Base-by-base conservation (phyloP, 2,113 vertebrate genomes). In the Atlantisia rogersi region DNA sequence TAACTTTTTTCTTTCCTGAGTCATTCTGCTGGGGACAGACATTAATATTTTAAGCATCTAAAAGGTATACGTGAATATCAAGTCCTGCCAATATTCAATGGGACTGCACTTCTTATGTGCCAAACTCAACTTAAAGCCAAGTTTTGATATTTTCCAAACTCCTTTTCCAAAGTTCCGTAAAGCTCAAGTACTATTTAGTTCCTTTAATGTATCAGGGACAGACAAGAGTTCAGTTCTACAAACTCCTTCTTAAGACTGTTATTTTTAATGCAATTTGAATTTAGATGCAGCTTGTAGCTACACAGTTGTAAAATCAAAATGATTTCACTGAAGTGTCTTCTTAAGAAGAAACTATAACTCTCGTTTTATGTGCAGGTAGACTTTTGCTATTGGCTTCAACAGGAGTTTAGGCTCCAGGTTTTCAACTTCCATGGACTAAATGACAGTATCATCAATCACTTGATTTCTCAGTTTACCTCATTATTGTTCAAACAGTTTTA, bases 401-500 rank as follows among this genome's bases (percentile, higher is more conserved):
- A 74, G 32, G 22, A 88, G 19, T 74, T 81, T 78, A 81, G 19
- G n/a, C 7, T 88, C 26, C 65, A 64, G 18, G 10, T 63, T 92
- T 95, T 75, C 73, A 89, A 48, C 62, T 88, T 94, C 28, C 22
- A 12, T 18, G 25, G 90, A 89, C 29, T 79, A 92, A 83, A 78
- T 77, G 46, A 74, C 44, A 48, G 24, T 32, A 95, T 83, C 63
- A 70, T 78, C 73, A 75, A 78, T 75, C 69, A 87, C 12, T 60
- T 52, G 42, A 89, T 89, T 92, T 92, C 48, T 75, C 60, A 60
- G 60, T 86, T 92, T 92, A 70, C 50, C 12, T 82, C 44, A 82
- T 92, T 92, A 91, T 68, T 84, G 35, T 71, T 91, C 65, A 88
- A 79, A 78, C 48, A 86, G 21, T 67, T 96, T 92, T 83, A 92